Percentiles rank a stretch among this genome's conserved stretches.
These are phyloP conservation scores for Pseudorasbora parva DNA, from an alignment of 2,113 vertebrate species.

Conservation along the genomic window DNA sequence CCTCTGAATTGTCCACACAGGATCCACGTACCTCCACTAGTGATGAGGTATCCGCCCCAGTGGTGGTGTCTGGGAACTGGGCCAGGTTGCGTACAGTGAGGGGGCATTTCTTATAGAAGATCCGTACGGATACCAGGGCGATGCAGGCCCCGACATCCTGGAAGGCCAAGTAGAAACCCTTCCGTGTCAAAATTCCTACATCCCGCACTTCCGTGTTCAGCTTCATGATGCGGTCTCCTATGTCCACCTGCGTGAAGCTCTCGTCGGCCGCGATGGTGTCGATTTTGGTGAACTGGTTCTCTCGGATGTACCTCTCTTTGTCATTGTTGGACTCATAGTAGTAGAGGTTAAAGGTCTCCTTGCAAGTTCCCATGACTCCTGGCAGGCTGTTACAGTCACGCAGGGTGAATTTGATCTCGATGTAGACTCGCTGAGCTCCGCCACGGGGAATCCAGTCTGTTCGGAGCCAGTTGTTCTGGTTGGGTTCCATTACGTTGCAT, in stretches of 20 bases:
- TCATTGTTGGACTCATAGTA: slow-evolving; percentile 96
- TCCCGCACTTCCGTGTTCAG: slow-evolving; percentile 96
- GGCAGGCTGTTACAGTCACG: slow-evolving; percentile 98
- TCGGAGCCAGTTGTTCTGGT: slow-evolving; percentile 97
- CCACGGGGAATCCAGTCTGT: slow-evolving; percentile 97
- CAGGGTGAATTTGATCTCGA: slow-evolving; percentile 98
- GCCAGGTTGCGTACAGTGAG: slow-evolving; percentile 93
- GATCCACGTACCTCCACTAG: slow-evolving; percentile 97
- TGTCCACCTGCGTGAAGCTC: slow-evolving; percentile 98
- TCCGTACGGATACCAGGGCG: slow-evolving; percentile 92
- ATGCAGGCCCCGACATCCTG: slow-evolving; percentile 98
- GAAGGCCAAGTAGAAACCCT: slow-evolving; percentile 97
- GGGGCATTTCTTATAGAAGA: slow-evolving; percentile 97
- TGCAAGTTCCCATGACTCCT: slow-evolving; percentile 97
- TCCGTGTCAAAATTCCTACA: slow-evolving; percentile 88
- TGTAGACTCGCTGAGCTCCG: slow-evolving; percentile 93
- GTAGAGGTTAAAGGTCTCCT: slow-evolving; percentile 99
- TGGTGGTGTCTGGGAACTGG: slow-evolving; percentile 95
- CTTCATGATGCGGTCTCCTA: slow-evolving; percentile 98
- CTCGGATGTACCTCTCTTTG: slow-evolving; percentile 91
- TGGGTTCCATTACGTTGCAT: slow-evolving; percentile 96
- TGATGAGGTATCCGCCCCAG: slow-evolving; percentile 91
- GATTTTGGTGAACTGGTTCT: slow-evolving; percentile 96
- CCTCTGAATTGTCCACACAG: slow-evolving; percentile 97
- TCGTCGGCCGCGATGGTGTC: slow-evolving; percentile 97